These are phyloP conservation scores for Oryzias woworae DNA, from an alignment of 2,113 vertebrate genomes.

Conservation along the genomic window DNA sequence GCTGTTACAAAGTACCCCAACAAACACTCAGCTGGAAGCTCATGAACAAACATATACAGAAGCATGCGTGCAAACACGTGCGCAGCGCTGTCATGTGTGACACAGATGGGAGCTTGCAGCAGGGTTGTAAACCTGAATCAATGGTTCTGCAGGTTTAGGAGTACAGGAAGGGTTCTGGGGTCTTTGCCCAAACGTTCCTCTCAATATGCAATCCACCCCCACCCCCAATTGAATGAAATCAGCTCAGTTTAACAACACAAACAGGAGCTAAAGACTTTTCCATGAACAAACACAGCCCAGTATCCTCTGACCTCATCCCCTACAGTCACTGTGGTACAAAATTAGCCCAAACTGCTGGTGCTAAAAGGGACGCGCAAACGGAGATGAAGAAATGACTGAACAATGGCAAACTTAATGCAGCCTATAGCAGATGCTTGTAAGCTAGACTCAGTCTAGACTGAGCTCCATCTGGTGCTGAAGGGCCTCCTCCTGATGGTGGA, in stretches of 20 bases:
- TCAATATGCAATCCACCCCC: conserved; percentile 14
- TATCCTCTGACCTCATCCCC: no score
- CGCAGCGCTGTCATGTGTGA: conserved; percentile 47
- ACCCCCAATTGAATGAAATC: conserved; percentile 24
- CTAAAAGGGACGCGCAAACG: conserved; percentile 14
- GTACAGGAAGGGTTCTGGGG: conserved; percentile 7
- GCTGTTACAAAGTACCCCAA: conserved; percentile 7
- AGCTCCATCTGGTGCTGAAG: conserved; percentile 79
- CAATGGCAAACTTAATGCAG: conserved; percentile 59
- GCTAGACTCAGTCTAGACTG: conserved; percentile 73
- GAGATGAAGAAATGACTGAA: conserved; percentile 43
- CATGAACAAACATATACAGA: conserved; percentile 10
- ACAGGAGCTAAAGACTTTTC: conserved; percentile 1
- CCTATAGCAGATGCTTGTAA: conserved; percentile 75
- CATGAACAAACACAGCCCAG: conserved; percentile 20
- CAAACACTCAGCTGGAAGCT: conserved; percentile 7
- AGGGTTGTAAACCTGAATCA: conserved; percentile 47
- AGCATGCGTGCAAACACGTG: conserved; percentile 2
- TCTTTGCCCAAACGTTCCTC: conserved; percentile 24
- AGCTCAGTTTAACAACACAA: conserved; percentile 22
- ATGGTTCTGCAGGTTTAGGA: conserved; percentile 22
- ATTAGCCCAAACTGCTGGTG: conserved; percentile 12
- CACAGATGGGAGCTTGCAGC: conserved; percentile 46
- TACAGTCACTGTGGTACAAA: background rate
- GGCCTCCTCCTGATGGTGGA: conserved; percentile 70